Base-by-base conservation (phyloP, 2,888 invertebrate genomes). In the Melanostoma mellinum region DNA sequence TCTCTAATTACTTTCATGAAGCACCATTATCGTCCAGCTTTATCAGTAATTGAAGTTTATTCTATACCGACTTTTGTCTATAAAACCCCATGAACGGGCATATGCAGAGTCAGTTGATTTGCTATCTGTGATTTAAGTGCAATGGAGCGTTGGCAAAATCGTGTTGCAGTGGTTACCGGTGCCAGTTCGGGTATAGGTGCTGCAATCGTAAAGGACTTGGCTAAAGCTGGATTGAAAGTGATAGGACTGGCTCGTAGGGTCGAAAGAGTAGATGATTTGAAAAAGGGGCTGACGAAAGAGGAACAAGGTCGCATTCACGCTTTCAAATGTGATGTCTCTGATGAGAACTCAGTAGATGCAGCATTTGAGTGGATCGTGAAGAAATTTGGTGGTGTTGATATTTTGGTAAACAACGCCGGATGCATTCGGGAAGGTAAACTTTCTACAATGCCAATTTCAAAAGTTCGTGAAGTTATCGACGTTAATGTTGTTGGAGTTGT, bases 181-280 rank as follows among this genome's bases (percentile, higher is more conserved):
- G 94, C 94, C 6, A 94, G 94, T 88, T 91, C 92, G 0, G 94
- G 94, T 3, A 94, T 94, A 69, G 94, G 93, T 10, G 92, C 92
- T 2, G 92, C 92, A 4, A 90, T 93, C 53, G 89, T 90, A 4
- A 87, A 89, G 81, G 90, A 91, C 69, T 88, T 93, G 40, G 90
- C 92, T 0, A 88, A 90, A 52, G 89, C 90, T 5, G 94, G 94
- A 0, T 85, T 94, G 72, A 91, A 91, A 67, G 94, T 94, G 0
- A 91, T 93, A 0, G 93, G 92, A 0, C 89, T 93, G 85, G 93
- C 93, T 0, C 89, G 93, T 68, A 91, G 93, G 40, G 87, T 91
- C 1, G 92, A 93, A 1, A 90, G 88, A 36, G 88, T 94, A 4
- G 87, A 92, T 77, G 89, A 88, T 9, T 71, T 88, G 6, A 87